Conservation (phyloP, 2,113 vertebrate genomes). For the Penelope pileata region DNA sequence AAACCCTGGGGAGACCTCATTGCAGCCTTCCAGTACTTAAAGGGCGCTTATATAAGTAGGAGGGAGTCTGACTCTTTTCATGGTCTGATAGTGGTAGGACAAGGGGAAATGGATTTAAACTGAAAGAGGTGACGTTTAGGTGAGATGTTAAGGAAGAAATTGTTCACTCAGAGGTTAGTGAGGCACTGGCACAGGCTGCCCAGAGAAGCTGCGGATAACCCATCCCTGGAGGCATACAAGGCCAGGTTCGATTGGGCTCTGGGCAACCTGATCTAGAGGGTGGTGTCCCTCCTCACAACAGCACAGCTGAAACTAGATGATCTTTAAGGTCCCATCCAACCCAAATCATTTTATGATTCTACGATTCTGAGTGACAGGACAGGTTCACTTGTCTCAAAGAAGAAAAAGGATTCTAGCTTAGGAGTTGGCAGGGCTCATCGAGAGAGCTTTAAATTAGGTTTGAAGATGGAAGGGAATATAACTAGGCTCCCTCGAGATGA, state of each 20-base stretch:
- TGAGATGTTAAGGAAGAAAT: background rate
- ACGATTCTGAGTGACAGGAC: too few relatives aligned
- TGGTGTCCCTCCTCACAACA: background rate
- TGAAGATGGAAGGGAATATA: too few relatives aligned
- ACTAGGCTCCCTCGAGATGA: too few relatives aligned
- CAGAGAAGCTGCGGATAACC: background rate
- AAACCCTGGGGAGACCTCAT: background rate
- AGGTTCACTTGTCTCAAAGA: too few relatives aligned
- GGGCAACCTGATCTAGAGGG: background rate
- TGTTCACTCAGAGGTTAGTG: background rate
- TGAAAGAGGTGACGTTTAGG: background rate
- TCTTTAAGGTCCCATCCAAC: background rate
- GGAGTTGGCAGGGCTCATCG: too few relatives aligned
- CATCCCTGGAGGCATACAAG: background rate
- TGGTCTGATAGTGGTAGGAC: background rate
- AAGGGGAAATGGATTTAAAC: background rate
- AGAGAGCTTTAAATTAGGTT: too few relatives aligned
- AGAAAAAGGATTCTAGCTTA: too few relatives aligned
- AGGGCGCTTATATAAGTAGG: background rate
- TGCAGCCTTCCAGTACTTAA: background rate
- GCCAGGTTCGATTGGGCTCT: background rate
- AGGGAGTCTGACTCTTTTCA: background rate
- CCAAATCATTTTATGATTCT: background rate
- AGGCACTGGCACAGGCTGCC: background rate
- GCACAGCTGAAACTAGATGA: background rate